These are phyloP conservation scores for Zoanthus gigantus DNA, from an alignment of 92 coral and sea anemone species.

Conservation along the genomic window DNA sequence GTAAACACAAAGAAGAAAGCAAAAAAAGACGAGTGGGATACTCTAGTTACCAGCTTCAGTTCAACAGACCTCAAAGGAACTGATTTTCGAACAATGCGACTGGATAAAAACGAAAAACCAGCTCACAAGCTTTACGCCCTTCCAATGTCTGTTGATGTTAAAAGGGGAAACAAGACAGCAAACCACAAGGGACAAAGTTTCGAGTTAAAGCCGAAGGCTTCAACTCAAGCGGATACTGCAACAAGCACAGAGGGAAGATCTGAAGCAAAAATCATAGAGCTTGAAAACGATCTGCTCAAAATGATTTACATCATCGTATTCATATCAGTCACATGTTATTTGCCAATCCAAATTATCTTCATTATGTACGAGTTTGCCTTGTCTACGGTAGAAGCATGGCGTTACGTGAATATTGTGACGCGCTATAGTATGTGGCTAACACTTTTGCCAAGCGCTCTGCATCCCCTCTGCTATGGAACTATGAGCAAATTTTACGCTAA, in stretches of 20 bases:
- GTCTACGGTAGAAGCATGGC: neutral
- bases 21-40: neutral
- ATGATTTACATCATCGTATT: slow-evolving; percentile 44
- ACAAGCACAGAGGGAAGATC: neutral
- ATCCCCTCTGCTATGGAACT: slow-evolving; percentile 48
- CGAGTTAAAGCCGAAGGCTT: neutral
- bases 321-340: slow-evolving; percentile 27
- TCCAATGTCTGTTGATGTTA: neutral
- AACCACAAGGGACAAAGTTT: neutral
- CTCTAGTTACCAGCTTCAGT: slow-evolving; percentile 17
- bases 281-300: slow-evolving; percentile 30
- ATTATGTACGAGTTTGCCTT: slow-evolving; percentile 28
- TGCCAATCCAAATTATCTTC: slow-evolving; percentile 25
- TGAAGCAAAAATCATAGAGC: slow-evolving; percentile 13
- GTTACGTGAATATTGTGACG: slow-evolving; percentile 12
- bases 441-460: slow-evolving; percentile 26
- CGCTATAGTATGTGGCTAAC: slow-evolving; percentile 25
- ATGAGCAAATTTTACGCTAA: slow-evolving; percentile 48
- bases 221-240: neutral
- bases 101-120: slow-evolving; percentile 9
- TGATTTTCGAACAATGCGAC: slow-evolving; percentile 11
- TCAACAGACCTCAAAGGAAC: slow-evolving; percentile 27
- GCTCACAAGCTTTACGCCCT: slow-evolving; percentile 15
- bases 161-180: neutral
- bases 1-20: neutral